These are phyloP conservation scores for Macrochelys suwanniensis DNA, from an alignment of 2,797 vertebrate species.

Conservation along the genomic window DNA sequence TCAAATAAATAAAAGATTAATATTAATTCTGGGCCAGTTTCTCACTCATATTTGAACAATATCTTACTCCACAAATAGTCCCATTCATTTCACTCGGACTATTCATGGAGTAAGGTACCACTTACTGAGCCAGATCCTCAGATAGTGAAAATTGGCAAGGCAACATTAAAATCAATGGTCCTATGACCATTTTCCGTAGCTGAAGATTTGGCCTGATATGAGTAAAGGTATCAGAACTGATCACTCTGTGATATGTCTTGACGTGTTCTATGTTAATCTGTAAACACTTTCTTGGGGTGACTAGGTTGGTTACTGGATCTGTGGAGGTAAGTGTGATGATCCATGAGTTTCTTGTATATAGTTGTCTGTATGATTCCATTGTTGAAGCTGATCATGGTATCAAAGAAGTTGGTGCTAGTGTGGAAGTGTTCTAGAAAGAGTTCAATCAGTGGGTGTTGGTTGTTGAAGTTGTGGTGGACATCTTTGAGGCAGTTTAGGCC, in stretches of 20 bases:
- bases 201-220: background rate
- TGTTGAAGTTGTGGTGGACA: too few relatives aligned
- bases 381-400: too few relatives aligned
- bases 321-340: too few relatives aligned
- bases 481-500: too few relatives aligned
- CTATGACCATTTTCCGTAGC: background rate
- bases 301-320: too few relatives aligned
- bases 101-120: background rate
- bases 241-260: background rate
- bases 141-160: background rate
- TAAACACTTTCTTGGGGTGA: too few relatives aligned
- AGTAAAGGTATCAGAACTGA: background rate
- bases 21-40: background rate
- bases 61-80: background rate
- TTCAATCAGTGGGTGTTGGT: too few relatives aligned
- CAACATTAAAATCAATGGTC: background rate
- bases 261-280: background rate
- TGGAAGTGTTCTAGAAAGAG: too few relatives aligned
- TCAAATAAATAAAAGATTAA: background rate
- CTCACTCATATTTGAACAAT: background rate
- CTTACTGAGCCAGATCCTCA: background rate
- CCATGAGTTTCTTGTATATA: too few relatives aligned
- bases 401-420: too few relatives aligned
- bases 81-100: background rate
- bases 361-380: too few relatives aligned